phyloP scores from a whole-genome alignment of 2,113 vertebrate genomes.

The Cranoglanis bouderius region DNA sequence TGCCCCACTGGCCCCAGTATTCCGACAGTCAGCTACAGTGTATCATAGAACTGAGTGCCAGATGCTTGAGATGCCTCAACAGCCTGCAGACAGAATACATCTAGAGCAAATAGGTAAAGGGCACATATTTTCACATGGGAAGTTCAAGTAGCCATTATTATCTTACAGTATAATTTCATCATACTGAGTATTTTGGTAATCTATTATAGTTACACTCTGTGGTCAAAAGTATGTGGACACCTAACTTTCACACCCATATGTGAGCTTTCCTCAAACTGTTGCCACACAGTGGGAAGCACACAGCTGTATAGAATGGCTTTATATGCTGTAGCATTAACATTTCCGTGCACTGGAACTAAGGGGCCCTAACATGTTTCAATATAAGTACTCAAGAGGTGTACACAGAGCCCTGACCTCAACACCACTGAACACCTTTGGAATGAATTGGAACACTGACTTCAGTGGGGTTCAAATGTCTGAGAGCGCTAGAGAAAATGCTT shows the following conservation, averaged over 20 bases:
- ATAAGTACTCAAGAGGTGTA: background rate
- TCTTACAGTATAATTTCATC: background rate
- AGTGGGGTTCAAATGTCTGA: too few relatives aligned
- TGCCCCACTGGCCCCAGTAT: too few relatives aligned
- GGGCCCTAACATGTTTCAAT: background rate
- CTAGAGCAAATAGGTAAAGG: too few relatives aligned
- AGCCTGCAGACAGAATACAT: too few relatives aligned
- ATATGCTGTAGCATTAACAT: background rate
- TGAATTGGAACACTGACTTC: background rate
- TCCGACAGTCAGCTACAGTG: too few relatives aligned
- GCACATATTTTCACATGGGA: background rate
- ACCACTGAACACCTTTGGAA: background rate
- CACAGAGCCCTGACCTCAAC: background rate
- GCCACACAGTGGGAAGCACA: background rate
- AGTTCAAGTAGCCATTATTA: background rate
- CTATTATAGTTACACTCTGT: background rate
- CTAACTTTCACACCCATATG: background rate
- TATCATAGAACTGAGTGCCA: too few relatives aligned
- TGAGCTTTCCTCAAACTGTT: background rate
- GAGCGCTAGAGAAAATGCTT: background rate
- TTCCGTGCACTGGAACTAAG: background rate
- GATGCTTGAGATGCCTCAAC: too few relatives aligned
- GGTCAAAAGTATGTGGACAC: too few relatives aligned
- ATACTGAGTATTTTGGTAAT: background rate
- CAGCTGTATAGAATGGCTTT: background rate